Evolutionary conservation across 2,888 invertebrate genomes (phyloP).

Genomic region (Notodonta dromedarius): DNA sequence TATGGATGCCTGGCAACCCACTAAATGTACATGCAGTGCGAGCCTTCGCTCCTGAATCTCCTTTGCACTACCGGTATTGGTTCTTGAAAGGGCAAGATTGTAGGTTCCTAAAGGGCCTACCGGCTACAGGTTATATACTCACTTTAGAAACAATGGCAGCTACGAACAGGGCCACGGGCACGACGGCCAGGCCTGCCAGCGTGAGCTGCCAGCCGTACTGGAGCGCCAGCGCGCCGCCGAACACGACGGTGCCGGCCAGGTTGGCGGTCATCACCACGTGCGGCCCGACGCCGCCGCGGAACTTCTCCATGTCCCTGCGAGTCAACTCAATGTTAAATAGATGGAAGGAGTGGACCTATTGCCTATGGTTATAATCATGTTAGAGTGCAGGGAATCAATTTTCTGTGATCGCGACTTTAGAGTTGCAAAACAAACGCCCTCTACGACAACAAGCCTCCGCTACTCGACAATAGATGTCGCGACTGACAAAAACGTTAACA

Average conservation of each 20-base stretch:
- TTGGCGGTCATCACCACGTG: conserved; percentile 90
- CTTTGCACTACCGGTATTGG: no score
- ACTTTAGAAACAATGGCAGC: conserved; percentile 90
- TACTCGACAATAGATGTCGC: neutral
- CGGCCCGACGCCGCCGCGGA: conserved; percentile 92
- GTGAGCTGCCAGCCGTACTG: conserved; percentile 93
- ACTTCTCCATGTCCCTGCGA: conserved; percentile 88
- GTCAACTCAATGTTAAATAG: neutral
- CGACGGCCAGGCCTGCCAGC: conserved; percentile 89
- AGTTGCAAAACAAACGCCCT: no score
- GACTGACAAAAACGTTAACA: neutral
- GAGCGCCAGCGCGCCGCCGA: conserved; percentile 88
- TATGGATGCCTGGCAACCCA: no score
- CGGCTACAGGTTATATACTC: conserved; percentile 2
- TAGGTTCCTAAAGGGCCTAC: no score
- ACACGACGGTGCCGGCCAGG: conserved; percentile 87
- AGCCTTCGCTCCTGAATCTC: no score
- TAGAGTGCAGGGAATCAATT: no score
- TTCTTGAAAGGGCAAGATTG: no score
- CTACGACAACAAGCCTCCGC: neutral
- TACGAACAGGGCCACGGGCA: conserved; percentile 89
- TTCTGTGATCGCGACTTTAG: neutral
- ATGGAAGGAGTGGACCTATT: no score
- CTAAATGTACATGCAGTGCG: no score
- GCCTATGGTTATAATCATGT: no score